Conservation (phyloP, 2,888 invertebrate species). For the Machimus atricapillus region DNA sequence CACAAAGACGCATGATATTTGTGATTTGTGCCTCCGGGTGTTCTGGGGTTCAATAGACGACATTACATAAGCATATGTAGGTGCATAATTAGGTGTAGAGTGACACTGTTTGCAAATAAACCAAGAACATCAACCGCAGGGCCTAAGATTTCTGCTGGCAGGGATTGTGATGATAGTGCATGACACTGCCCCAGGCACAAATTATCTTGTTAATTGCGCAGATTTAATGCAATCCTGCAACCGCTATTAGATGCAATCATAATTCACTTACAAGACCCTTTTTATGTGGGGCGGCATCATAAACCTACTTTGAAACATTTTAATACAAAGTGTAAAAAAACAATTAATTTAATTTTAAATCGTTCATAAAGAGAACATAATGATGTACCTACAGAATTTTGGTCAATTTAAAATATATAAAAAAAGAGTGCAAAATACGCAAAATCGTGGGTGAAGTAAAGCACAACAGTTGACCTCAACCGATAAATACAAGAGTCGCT, state of each 20-base stretch:
- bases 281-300: neutral
- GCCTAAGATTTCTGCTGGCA: neutral
- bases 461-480: neutral
- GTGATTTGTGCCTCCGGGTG: neutral
- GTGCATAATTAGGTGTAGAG: neutral
- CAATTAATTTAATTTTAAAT: neutral
- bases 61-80: neutral
- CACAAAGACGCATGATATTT: neutral
- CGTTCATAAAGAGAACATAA: neutral
- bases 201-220: neutral
- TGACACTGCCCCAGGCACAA: neutral
- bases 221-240: neutral
- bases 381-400: neutral
- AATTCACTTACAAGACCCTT: neutral
- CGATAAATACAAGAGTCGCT: neutral
- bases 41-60: neutral
- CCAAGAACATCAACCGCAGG: neutral
- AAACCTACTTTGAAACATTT: neutral
- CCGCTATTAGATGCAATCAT: neutral
- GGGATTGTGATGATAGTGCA: neutral
- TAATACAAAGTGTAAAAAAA: neutral
- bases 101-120: neutral
- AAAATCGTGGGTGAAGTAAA: neutral
- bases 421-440: neutral
- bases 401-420: neutral